A percentile compares a stretch with the other conserved stretches of the same genome.
Evolutionary conservation across 2,113 vertebrate species (phyloP).

Genomic region (Toxostoma redivivum): DNA sequence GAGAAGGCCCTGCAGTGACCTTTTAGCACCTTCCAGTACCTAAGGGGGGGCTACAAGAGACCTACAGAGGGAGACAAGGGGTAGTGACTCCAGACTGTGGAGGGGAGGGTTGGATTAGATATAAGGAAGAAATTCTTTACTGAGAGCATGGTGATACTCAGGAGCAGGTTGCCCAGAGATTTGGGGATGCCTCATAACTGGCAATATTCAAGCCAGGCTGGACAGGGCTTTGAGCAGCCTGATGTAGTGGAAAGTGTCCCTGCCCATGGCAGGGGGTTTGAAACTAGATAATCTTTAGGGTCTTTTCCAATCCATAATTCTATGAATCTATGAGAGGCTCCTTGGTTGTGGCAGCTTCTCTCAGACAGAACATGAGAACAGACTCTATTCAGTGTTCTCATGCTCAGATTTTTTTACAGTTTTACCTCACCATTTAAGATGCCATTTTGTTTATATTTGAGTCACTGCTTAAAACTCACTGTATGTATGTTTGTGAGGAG

Average conservation of each 20-base stretch:
- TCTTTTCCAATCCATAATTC: not conserved
- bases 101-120: not conserved
- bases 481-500: not conserved
- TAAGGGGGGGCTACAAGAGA: not conserved
- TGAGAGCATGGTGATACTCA: not conserved
- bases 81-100: not conserved
- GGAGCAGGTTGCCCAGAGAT: not conserved
- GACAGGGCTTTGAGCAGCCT: not conserved
- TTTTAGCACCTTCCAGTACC: not conserved
- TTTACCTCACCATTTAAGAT: not conserved
- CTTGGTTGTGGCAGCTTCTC: not conserved
- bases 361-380: not conserved
- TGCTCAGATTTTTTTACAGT: not conserved
- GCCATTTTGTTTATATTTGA: not conserved
- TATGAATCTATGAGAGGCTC: not conserved
- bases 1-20: not conserved
- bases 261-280: not conserved
- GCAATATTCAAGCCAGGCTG: not conserved
- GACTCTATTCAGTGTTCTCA: not conserved
- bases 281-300: not conserved
- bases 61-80: not conserved
- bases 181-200: not conserved
- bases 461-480: not conserved
- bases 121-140: not conserved
- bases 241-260: not conserved